Percentiles rank a stretch among this genome's conserved stretches.
Conservation (phyloP, 2,113 vertebrate species). For the Mormyrus lacerda region DNA sequence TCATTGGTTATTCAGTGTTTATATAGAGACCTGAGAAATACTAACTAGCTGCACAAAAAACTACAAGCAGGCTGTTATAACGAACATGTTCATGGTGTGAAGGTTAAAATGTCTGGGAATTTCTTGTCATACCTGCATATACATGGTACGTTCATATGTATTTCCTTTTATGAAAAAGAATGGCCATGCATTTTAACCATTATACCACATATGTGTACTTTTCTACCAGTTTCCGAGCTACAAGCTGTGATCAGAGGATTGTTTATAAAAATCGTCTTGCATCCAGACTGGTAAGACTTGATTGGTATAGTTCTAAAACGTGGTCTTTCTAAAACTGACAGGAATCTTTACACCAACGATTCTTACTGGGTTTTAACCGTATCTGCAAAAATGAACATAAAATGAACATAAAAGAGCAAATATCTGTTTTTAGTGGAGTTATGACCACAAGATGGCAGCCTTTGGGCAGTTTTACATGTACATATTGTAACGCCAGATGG, state of each 20-base stretch:
- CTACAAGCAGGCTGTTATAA: not conserved
- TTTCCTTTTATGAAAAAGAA: not conserved
- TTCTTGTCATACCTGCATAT: not conserved
- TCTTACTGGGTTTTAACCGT: not conserved
- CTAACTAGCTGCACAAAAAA: not conserved
- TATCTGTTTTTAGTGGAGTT: not conserved
- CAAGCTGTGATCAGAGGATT: not conserved
- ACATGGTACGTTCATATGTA: not conserved
- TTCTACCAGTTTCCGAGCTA: not conserved
- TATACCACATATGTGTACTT: not conserved
- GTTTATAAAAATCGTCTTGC: not conserved
- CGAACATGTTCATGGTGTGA: not conserved
- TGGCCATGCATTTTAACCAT: not conserved
- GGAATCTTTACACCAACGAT: not conserved
- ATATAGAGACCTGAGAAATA: not conserved
- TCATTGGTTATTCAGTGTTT: not conserved
- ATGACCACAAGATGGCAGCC: conserved; percentile 12
- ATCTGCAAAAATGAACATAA: not conserved
- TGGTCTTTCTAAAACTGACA: not conserved
- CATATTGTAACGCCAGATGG: not conserved
- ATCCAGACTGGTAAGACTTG: not conserved
- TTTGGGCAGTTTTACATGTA: not conserved
- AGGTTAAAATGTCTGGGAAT: not conserved
- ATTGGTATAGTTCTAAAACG: not conserved
- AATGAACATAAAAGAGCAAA: not conserved